Percentiles rank a stretch among this genome's conserved stretches.
Evolutionary conservation across 2,888 invertebrate genomes (phyloP).

Genomic region (Orchesella flavescens): DNA sequence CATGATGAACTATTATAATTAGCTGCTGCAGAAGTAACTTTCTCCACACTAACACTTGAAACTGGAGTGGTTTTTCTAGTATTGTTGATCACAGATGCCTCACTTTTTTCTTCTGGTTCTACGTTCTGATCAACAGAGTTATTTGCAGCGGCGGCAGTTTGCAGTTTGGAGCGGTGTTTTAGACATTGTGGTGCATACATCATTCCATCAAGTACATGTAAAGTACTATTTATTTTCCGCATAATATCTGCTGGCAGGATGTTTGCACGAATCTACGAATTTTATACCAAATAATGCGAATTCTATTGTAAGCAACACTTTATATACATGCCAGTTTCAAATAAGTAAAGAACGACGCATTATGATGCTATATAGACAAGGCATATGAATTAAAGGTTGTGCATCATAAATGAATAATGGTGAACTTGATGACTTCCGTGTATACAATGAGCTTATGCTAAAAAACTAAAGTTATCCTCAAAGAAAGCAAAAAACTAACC

Average conservation of each 20-base stretch:
- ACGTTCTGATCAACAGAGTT: too few species aligned
- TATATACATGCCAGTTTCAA: too few species aligned
- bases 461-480: too few species aligned
- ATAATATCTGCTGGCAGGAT: slow-evolving; percentile 60
- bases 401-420: neutral
- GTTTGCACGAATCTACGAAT: slow-evolving; percentile 66
- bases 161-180: slow-evolving; percentile 53
- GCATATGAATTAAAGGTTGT: neutral
- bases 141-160: neutral
- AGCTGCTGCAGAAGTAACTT: neutral
- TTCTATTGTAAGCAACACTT: too few species aligned
- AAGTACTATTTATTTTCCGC: slow-evolving; percentile 65
- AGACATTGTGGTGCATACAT: slow-evolving; percentile 69
- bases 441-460: too few species aligned
- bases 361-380: too few species aligned
- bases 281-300: neutral
- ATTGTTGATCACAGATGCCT: neutral
- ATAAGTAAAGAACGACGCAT: too few species aligned
- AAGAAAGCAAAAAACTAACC: slow-evolving; percentile 63
- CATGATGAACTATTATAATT: neutral
- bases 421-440: slow-evolving; percentile 10
- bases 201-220: slow-evolving; percentile 64
- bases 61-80: too few species aligned
- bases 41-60: too few species aligned
- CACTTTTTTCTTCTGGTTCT: neutral